Conservation (phyloP, 2,797 vertebrate species). For the Pangasius djambal region DNA sequence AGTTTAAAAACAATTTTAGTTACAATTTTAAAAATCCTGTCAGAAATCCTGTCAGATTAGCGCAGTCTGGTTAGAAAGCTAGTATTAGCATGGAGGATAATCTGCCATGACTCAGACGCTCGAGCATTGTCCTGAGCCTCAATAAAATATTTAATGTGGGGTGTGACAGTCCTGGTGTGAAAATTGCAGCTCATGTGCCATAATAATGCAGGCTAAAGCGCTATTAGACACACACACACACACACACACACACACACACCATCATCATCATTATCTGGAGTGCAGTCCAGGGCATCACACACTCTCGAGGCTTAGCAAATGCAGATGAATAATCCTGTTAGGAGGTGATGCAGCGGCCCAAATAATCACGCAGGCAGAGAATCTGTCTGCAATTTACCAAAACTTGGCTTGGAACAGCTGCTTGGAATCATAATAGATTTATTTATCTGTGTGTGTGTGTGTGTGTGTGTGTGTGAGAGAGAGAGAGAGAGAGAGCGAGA, state of each 20-base stretch:
- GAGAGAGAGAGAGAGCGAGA: not conserved
- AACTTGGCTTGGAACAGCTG: constrained; percentile 16
- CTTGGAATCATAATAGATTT: constrained; percentile 21
- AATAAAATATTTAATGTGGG: not conserved
- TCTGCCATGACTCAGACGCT: not conserved
- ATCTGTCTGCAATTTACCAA: constrained; percentile 39
- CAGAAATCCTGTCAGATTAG: not conserved
- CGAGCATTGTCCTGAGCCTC: not conserved
- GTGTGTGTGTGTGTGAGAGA: not conserved
- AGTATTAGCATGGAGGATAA: constrained; percentile 3
- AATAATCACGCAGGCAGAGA: constrained; percentile 10
- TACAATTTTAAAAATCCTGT: not conserved
- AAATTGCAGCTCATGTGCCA: constrained; percentile 14
- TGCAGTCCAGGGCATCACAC: constrained; percentile 17
- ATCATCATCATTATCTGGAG: constrained; percentile 10
- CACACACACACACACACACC: constrained; percentile 19
- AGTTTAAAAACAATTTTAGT: not conserved
- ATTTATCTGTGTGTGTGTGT: constrained; percentile 15
- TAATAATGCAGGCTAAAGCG: constrained; percentile 6
- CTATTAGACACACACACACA: constrained; percentile 28
- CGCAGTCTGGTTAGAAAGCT: too few relatives aligned
- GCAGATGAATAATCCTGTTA: constrained; percentile 33
- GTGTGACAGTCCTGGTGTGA: not conserved
- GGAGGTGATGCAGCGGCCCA: not conserved
- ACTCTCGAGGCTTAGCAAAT: constrained; percentile 11